Evolutionary conservation across 2,797 vertebrate species (phyloP).

Genomic region (Epinephelus coioides): DNA sequence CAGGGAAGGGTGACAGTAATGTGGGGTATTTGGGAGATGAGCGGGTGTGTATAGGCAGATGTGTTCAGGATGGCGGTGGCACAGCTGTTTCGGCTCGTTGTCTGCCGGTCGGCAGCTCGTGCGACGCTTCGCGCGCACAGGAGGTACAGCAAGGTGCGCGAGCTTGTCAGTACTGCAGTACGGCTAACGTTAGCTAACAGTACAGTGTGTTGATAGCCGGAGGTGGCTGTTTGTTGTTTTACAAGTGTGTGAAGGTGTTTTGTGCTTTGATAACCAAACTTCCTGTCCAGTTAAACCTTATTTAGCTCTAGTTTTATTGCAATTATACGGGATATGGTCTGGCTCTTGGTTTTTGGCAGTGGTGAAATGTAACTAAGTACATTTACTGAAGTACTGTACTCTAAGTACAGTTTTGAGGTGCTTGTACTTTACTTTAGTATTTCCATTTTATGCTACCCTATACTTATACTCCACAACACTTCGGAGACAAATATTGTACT

Average conservation of each 20-base stretch:
- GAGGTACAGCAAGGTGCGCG: slow-evolving; percentile 84
- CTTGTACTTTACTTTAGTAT: too few relatives aligned
- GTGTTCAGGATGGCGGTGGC: slow-evolving; percentile 69
- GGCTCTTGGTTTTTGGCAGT: neutral
- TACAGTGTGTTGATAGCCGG: neutral
- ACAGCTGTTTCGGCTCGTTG: slow-evolving; percentile 52
- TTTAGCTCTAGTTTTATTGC: neutral
- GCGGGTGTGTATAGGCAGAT: neutral
- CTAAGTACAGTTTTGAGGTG: too few relatives aligned
- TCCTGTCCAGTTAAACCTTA: accelerated
- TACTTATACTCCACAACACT: neutral
- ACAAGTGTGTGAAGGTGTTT: neutral
- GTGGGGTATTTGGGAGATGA: slow-evolving; percentile 12
- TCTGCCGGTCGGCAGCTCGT: slow-evolving; percentile 45
- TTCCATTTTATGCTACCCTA: too few relatives aligned
- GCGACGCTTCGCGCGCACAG: slow-evolving; percentile 53
- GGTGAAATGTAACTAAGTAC: too few relatives aligned
- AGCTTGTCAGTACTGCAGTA: neutral
- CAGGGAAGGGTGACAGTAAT: slow-evolving; percentile 46
- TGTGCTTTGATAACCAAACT: neutral
- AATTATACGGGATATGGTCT: neutral
- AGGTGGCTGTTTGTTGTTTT: neutral
- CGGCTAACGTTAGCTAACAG: slow-evolving; percentile 65
- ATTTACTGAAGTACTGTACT: too few relatives aligned
- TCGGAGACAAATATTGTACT: neutral